Evolutionary conservation across 2,888 invertebrate genomes (phyloP).

Genomic region (Rhagium mordax): DNA sequence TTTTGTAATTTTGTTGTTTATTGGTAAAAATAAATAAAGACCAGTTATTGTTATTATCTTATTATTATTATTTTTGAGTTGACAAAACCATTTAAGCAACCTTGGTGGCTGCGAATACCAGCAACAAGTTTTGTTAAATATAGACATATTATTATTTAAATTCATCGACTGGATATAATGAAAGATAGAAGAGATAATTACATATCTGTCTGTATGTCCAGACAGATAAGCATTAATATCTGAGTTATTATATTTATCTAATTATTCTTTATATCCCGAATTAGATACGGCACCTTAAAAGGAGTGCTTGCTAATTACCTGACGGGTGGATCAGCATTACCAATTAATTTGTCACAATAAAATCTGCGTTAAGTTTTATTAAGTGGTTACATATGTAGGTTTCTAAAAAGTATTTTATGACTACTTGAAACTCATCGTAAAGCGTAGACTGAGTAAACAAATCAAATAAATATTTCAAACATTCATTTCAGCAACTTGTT

Average conservation of each 20-base stretch:
- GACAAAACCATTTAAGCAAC: too few species aligned
- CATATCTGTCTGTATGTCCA: background rate
- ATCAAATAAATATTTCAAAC: background rate
- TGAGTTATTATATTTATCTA: background rate
- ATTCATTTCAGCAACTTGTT: background rate
- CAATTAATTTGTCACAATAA: slow-evolving; percentile 17
- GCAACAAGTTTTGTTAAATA: background rate
- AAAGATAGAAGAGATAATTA: background rate
- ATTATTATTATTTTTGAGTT: too few species aligned
- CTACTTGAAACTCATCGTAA: background rate
- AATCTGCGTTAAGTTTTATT: background rate
- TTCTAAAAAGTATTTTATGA: background rate
- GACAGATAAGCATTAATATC: background rate
- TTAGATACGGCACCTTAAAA: background rate
- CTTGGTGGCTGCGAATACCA: background rate
- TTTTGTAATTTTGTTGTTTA: too few species aligned
- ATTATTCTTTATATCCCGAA: background rate
- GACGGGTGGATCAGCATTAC: background rate
- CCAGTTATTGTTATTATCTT: too few species aligned
- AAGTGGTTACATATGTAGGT: slow-evolving; percentile 11
- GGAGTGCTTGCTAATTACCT: background rate
- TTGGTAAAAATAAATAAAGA: too few species aligned
- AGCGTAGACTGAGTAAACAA: slow-evolving; percentile 18
- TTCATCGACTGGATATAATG: background rate
- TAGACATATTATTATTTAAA: background rate